A percentile compares a stretch with the other conserved stretches of the same genome.
Evolutionary conservation across 2,888 invertebrate genomes (phyloP).

Genomic region (Clepsis dumicolana): DNA sequence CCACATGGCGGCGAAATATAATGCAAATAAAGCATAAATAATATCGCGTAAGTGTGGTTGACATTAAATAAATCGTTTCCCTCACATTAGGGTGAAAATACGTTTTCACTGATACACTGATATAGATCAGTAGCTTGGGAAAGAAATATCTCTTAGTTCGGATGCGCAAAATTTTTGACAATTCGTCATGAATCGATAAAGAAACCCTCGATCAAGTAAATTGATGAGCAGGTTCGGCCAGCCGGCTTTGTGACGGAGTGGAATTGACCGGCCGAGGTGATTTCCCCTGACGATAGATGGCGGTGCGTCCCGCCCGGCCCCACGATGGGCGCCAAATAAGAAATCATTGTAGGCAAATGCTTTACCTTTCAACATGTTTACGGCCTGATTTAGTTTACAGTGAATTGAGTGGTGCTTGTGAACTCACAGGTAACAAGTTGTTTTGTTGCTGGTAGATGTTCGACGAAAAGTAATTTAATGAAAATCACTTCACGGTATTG

Average conservation of each 20-base stretch:
- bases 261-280: conserved; percentile 57
- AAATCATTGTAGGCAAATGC: conserved; percentile 42
- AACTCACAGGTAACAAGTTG: not conserved
- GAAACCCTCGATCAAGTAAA: conserved; percentile 41
- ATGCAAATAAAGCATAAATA: conserved; percentile 38
- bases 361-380: conserved; percentile 21
- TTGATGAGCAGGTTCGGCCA: conserved; percentile 42
- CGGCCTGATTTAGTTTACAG: conserved; percentile 20
- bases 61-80: conserved; percentile 22
- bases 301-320: conserved; percentile 46
- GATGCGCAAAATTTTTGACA: conserved; percentile 21
- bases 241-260: conserved; percentile 47
- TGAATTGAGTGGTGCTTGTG: not conserved
- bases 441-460: not conserved
- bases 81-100: conserved; percentile 9
- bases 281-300: conserved; percentile 61
- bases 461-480: not conserved
- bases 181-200: conserved; percentile 33
- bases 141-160: not conserved
- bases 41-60: conserved; percentile 25
- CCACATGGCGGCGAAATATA: conserved; percentile 7
- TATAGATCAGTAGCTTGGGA: conserved; percentile 12
- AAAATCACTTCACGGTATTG: not conserved
- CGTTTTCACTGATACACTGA: no score
- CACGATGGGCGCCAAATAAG: conserved; percentile 54